Percentiles rank a stretch among this genome's conserved stretches.
phyloP scores from a whole-genome alignment of 37 sponge, comb jelly and placozoan species.

The Halisarca cf. caerulea region DNA sequence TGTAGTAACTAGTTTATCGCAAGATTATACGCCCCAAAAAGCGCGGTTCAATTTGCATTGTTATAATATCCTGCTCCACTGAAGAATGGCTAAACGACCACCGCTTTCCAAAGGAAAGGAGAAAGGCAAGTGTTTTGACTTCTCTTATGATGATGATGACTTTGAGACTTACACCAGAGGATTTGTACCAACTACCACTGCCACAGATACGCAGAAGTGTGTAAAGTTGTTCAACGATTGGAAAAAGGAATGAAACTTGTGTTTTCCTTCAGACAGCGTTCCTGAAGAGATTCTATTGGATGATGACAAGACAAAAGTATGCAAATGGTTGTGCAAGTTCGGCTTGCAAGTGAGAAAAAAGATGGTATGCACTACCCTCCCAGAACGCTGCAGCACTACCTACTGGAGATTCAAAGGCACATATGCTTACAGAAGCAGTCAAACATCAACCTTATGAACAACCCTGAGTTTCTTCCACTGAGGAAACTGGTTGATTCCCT shows the following conservation, averaged over 20 bases:
- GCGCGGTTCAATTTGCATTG: not conserved
- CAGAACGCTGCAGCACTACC: not conserved
- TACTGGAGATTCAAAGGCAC: not conserved
- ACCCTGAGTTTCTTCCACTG: not conserved
- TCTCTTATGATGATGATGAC: not conserved
- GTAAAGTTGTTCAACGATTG: not conserved
- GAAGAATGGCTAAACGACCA: not conserved
- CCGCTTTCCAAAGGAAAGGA: not conserved
- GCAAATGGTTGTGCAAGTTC: not conserved
- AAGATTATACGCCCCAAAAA: too few species aligned
- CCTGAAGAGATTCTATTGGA: not conserved
- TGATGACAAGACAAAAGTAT: not conserved
- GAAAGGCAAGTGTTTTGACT: not conserved
- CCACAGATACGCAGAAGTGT: not conserved
- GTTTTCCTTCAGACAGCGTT: too few species aligned
- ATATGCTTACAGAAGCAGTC: not conserved
- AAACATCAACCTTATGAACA: not conserved
- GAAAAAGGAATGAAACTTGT: not conserved
- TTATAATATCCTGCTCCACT: not conserved
- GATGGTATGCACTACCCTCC: not conserved
- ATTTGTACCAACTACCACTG: not conserved
- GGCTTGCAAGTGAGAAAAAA: not conserved
- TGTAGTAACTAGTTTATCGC: too few species aligned
- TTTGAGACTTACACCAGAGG: not conserved
- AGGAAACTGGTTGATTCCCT: not conserved